Evolutionary conservation across 2,888 invertebrate genomes (phyloP), one percentile per base, ranked within the genome.

Genomic region (Ecliptopera silaceata): DNA sequence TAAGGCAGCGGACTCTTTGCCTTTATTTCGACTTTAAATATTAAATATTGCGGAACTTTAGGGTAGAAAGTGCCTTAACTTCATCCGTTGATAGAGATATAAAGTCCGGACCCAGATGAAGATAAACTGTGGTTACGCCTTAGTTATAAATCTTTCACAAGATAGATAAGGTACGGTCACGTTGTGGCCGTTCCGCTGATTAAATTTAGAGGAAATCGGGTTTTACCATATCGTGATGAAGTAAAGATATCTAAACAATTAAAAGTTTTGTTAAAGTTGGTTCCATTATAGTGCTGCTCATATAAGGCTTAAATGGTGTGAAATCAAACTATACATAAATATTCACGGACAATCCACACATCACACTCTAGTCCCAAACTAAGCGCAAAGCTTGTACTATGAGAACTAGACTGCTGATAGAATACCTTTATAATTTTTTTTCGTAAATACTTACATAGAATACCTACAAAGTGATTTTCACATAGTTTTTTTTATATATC

Each of bases 131-230:
- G 72, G 78, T 74, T 72, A 75, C 78, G 76, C 79, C 74, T 71
- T 66, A 64, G 79, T 78, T 81, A 75, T 83, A 82, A 84, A 84
- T 84, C 84, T 82, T 75, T 69, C 73, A 68, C 55, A 70, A 73
- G 74, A 72, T 73, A 80, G 83, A 83, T 84, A 81, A 78, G 75
- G 72, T 67, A 63, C 65, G 73, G 82, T 81, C 82, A 82, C 84
- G 82, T 81, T 80, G 73, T 61, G 55, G 55, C 61, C 66, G 66
- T 65, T 60, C 66, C 70, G 68, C 71, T 82, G 82, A 81, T 83
- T 80, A 79, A 59, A 80, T 77, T 78, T 61, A 69, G 69, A 68
- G 72, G 71, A 74, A 76, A 75, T 72, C 66, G 65, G 64, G 39
- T 53, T 59, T 49, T 13, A 39, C 38, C 26, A 22, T 22, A 12